Conservation (phyloP, 1,140 invertebrate genomes). For the Spodoptera litura region DNA sequence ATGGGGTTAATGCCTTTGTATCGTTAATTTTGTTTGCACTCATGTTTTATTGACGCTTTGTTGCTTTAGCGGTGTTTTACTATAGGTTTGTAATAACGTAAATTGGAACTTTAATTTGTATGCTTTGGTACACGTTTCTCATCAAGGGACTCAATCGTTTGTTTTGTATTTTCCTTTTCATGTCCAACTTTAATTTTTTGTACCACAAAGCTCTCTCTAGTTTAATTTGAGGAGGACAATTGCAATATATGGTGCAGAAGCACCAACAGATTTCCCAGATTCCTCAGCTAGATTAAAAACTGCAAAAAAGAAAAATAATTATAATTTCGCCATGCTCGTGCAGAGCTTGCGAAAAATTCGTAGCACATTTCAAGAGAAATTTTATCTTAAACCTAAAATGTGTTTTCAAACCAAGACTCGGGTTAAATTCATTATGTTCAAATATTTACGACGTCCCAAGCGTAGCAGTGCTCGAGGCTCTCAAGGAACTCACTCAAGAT, state of each 20-base stretch:
- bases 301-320: slow-evolving; percentile 1
- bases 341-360: slow-evolving; percentile 31
- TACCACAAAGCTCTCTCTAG: too few species aligned
- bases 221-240: too few species aligned
- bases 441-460: slow-evolving; percentile 66
- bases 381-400: slow-evolving; percentile 40
- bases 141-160: too few species aligned
- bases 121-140: too few species aligned
- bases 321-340: slow-evolving; percentile 19
- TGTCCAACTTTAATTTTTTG: too few species aligned
- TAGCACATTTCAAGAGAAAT: slow-evolving; percentile 20
- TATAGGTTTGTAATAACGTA: not conserved
- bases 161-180: too few species aligned
- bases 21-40: slow-evolving; percentile 70
- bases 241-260: too few species aligned
- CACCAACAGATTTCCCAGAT: too few species aligned
- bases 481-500: slow-evolving; percentile 66
- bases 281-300: not conserved
- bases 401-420: slow-evolving; percentile 41
- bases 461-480: slow-evolving; percentile 55
- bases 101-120: slow-evolving; percentile 39
- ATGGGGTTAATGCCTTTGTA: slow-evolving; percentile 68
- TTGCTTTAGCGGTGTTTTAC: slow-evolving; percentile 1
- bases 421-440: slow-evolving; percentile 58
- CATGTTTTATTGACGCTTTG: slow-evolving; percentile 56